A percentile compares a stretch with the other conserved stretches of the same genome.
Evolutionary conservation across 1,140 invertebrate species (phyloP).

Genomic region (Trichonephila inaurata): DNA sequence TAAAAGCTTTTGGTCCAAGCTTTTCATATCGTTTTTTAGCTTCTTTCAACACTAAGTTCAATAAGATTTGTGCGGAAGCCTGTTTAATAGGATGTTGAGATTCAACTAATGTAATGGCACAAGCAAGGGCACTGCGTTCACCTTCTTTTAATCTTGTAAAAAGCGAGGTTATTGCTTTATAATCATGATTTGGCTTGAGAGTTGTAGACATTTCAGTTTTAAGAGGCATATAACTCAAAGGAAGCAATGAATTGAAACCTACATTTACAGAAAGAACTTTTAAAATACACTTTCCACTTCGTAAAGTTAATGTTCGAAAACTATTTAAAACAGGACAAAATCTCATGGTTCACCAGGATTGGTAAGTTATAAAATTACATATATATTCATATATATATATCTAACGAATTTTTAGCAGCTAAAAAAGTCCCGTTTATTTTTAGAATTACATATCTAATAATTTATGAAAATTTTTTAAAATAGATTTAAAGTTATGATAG

Average conservation of each 20-base stretch:
- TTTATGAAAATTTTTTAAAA: neutral
- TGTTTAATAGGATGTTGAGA: constrained; percentile 82
- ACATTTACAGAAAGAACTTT: neutral
- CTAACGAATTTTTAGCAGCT: neutral
- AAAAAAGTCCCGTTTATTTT: neutral
- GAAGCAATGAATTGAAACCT: neutral
- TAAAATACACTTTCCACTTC: neutral
- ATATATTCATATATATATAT: neutral
- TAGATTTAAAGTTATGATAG: neutral
- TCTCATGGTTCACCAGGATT: neutral
- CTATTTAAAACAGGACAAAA: neutral
- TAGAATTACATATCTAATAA: neutral
- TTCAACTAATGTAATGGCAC: constrained; percentile 84
- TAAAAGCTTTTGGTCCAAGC: constrained; percentile 78
- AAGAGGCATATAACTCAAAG: neutral
- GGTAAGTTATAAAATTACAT: too few species aligned
- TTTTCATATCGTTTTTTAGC: constrained; percentile 79
- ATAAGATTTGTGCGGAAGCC: constrained; percentile 81
- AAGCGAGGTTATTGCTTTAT: constrained; percentile 70
- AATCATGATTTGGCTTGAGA: neutral
- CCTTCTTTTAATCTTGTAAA: constrained; percentile 80
- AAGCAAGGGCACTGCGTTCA: constrained; percentile 81
- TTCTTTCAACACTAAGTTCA: constrained; percentile 81
- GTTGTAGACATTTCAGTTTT: neutral
- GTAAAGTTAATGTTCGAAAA: neutral